phyloP scores from a whole-genome alignment of 2,797 vertebrate species.

The Lemur catta region DNA sequence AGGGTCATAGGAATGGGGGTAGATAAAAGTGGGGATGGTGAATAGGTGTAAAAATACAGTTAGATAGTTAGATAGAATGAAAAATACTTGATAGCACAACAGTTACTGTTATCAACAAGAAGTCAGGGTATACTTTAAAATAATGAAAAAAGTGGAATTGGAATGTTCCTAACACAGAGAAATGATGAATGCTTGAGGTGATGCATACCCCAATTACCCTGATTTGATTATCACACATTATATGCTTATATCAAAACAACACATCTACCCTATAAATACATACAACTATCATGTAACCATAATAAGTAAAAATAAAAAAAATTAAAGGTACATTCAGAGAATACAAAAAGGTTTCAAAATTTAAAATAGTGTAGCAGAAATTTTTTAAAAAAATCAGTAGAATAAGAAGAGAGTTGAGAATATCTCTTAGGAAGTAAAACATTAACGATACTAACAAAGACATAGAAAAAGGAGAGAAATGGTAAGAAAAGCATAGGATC shows the following conservation, averaged over 20 bases:
- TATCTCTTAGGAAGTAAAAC: background rate
- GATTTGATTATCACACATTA: background rate
- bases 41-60: too few relatives aligned
- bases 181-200: background rate
- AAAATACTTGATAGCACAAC: background rate
- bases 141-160: too few relatives aligned
- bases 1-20: too few relatives aligned
- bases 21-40: too few relatives aligned
- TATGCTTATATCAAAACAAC: background rate
- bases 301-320: background rate
- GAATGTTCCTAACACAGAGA: too few relatives aligned
- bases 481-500: background rate
- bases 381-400: background rate
- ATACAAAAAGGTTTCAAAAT: background rate
- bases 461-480: background rate
- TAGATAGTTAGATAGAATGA: too few relatives aligned
- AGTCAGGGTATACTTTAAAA: background rate
- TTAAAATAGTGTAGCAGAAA: background rate
- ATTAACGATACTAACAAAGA: background rate
- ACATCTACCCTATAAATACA: background rate
- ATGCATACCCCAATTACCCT: background rate
- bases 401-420: background rate
- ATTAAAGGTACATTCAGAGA: background rate
- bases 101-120: background rate
- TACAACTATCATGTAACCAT: background rate